These are phyloP conservation scores for Anastrepha obliqua DNA, from an alignment of 1,140 invertebrate species.

Conservation along the genomic window DNA sequence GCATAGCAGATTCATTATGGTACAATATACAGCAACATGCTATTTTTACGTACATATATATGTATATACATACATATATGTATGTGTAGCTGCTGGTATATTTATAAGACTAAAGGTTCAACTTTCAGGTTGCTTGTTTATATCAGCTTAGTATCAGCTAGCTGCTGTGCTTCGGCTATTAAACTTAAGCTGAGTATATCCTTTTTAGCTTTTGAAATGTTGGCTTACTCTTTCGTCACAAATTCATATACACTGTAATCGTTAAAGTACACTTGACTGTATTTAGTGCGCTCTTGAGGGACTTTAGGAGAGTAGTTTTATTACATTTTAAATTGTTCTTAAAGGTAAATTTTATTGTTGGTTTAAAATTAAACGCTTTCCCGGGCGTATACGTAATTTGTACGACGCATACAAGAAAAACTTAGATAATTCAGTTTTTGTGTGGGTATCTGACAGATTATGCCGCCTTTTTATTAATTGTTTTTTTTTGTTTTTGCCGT, in stretches of 20 bases:
- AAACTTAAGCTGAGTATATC: background rate
- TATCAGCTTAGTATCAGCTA: background rate
- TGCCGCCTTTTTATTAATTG: too few species aligned
- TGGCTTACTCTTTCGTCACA: conserved; percentile 24
- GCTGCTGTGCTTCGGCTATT: background rate
- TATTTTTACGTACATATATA: background rate
- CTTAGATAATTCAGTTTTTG: too few species aligned
- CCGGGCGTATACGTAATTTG: background rate
- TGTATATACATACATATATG: background rate
- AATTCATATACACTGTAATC: background rate
- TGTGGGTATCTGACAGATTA: too few species aligned
- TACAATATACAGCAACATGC: background rate
- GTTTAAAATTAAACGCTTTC: too few species aligned
- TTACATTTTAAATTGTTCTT: background rate
- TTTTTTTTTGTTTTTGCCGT: too few species aligned
- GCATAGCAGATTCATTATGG: background rate
- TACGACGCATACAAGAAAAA: background rate
- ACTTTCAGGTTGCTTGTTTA: conserved; percentile 1
- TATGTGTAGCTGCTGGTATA: background rate
- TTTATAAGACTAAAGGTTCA: background rate
- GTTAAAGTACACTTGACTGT: background rate
- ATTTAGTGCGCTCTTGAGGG: background rate
- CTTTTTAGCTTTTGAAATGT: conserved; percentile 14
- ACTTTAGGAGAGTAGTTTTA: too few species aligned
- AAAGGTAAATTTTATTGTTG: background rate